Conservation (phyloP, 2,888 invertebrate species). For the Tetragonisca angustula region DNA sequence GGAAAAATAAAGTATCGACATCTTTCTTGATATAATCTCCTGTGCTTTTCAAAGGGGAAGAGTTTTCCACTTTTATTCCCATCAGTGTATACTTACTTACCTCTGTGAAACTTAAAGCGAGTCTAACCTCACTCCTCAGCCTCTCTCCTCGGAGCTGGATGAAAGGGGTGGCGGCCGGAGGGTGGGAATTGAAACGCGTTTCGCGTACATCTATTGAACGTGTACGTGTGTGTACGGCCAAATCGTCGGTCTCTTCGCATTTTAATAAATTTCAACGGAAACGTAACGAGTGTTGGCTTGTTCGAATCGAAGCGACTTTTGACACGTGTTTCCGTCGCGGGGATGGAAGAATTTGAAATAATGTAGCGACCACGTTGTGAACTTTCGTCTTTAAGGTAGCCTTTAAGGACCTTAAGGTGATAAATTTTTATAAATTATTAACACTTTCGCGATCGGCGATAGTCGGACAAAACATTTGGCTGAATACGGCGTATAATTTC, state of each 20-base stretch:
- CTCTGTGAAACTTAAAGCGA: conserved; percentile 43
- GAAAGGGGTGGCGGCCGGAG: not conserved
- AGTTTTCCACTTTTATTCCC: conserved; percentile 65
- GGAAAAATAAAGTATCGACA: conserved; percentile 70
- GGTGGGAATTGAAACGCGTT: not conserved
- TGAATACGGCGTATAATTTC: no score
- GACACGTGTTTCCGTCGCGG: no score
- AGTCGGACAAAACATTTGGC: no score
- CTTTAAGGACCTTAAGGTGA: no score
- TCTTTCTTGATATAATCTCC: conserved; percentile 65
- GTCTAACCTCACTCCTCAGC: not conserved
- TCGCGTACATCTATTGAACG: not conserved
- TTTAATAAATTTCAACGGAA: conserved; percentile 19
- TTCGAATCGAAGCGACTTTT: conserved; percentile 13
- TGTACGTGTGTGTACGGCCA: not conserved
- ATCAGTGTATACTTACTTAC: conserved; percentile 62
- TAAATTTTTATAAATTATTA: no score
- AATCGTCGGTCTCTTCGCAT: conserved; percentile 14
- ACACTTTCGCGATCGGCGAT: no score
- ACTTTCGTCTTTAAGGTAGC: no score
- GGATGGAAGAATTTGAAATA: no score
- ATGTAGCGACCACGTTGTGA: no score
- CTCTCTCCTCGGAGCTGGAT: no score
- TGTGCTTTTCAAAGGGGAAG: conserved; percentile 48
- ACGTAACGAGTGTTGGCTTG: not conserved